Percentiles rank a stretch among this genome's conserved stretches.
These are phyloP conservation scores for Leptinotarsa undecemlineata DNA, from an alignment of 1,140 invertebrate genomes.

Conservation along the genomic window DNA sequence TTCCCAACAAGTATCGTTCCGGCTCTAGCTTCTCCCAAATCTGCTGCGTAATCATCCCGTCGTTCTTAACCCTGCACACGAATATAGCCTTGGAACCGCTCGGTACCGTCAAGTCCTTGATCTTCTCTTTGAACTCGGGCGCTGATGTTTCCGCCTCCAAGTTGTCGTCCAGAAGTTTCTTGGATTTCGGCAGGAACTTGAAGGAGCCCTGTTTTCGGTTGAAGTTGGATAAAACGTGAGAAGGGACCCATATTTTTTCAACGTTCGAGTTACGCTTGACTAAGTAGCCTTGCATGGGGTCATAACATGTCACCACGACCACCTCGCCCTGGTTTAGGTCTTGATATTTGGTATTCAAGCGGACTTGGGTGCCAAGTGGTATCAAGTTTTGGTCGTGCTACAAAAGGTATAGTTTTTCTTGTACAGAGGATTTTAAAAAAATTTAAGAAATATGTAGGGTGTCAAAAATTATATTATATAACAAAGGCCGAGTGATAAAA, in stretches of 20 bases:
- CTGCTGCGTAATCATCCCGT: constrained; percentile 51
- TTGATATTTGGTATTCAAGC: constrained; percentile 60
- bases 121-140: constrained; percentile 50
- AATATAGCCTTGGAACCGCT: constrained; percentile 36
- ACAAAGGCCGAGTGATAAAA: no score
- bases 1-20: constrained; percentile 58
- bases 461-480: no score
- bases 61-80: constrained; percentile 46
- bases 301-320: constrained; percentile 57
- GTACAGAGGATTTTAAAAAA: neutral
- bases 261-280: constrained; percentile 51
- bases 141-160: constrained; percentile 43
- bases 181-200: constrained; percentile 52
- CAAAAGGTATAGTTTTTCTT: constrained; percentile 26
- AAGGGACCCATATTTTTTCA: constrained; percentile 67
- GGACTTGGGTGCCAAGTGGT: constrained; percentile 59
- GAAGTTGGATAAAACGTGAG: constrained; percentile 62
- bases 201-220: constrained; percentile 66
- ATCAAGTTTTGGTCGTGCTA: constrained; percentile 55
- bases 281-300: constrained; percentile 56
- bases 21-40: constrained; percentile 64
- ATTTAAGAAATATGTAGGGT: neutral
- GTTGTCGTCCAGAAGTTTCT: constrained; percentile 49
- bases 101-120: constrained; percentile 43
- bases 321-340: constrained; percentile 60